Evolutionary conservation across 2,888 invertebrate species (phyloP).

Genomic region (Acleris cristana): DNA sequence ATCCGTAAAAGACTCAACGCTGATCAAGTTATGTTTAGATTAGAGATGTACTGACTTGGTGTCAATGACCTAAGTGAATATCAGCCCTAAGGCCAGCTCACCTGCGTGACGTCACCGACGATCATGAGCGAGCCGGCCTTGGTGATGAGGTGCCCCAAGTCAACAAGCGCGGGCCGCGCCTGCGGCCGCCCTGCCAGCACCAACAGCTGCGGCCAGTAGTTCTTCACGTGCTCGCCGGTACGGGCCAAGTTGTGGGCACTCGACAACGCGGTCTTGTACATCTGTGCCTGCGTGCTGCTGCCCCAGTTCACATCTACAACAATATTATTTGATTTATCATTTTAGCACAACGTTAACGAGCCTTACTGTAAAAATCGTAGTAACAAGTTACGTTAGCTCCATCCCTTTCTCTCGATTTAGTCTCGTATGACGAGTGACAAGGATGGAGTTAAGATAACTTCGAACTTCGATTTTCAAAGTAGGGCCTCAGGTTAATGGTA

Average conservation of each 20-base stretch:
- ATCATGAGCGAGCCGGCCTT: slow-evolving; percentile 95
- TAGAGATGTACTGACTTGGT: no score
- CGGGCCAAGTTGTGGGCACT: slow-evolving; percentile 91
- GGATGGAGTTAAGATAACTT: no score
- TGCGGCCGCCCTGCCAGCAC: slow-evolving; percentile 94
- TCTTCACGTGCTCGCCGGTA: slow-evolving; percentile 98
- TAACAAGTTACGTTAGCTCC: no score
- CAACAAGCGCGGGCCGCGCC: slow-evolving; percentile 93
- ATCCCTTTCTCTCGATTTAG: no score
- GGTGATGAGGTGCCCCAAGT: slow-evolving; percentile 95
- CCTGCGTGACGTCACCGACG: slow-evolving; percentile 93
- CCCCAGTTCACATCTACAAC: slow-evolving; percentile 97
- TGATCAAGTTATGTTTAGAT: no score
- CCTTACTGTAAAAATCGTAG: no score
- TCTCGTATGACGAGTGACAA: no score
- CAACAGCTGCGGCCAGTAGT: slow-evolving; percentile 96
- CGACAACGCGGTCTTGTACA: slow-evolving; percentile 95
- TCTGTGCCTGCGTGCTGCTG: slow-evolving; percentile 97
- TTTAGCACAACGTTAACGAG: no score
- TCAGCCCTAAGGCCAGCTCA: slow-evolving; percentile 54
- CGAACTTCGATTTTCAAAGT: no score
- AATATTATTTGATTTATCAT: slow-evolving; percentile 15
- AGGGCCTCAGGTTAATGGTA: no score
- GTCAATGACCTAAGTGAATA: neutral
- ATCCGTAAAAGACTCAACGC: no score